These are phyloP conservation scores for Premnoplex brunnescens DNA, from an alignment of 2,797 vertebrate species.

Conservation along the genomic window DNA sequence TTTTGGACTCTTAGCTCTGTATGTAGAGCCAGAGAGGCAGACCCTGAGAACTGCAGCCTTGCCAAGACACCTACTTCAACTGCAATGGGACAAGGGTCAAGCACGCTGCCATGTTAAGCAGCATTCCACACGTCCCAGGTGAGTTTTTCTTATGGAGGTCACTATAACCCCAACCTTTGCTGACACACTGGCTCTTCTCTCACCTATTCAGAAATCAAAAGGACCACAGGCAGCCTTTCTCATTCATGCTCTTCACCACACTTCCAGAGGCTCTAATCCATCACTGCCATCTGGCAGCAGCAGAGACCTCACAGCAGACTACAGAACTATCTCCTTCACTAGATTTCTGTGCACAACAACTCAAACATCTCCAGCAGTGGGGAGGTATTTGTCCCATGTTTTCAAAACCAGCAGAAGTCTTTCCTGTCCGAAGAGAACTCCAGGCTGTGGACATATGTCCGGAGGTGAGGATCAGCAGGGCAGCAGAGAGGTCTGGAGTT, in stretches of 20 bases:
- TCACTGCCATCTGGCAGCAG: not conserved
- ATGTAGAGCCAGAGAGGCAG: not conserved
- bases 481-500: not conserved
- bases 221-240: not conserved
- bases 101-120: accelerated
- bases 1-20: not conserved
- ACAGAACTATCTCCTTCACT: not conserved
- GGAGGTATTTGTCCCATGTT: not conserved
- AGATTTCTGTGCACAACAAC: not conserved
- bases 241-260: not conserved
- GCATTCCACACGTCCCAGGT: not conserved
- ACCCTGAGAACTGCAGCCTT: not conserved
- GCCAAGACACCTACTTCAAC: not conserved
- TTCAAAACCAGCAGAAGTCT: not conserved
- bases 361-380: not conserved
- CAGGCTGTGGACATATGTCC: accelerated
- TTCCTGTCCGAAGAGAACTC: not conserved
- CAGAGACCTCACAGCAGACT: not conserved
- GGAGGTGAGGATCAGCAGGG: not conserved
- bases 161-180: not conserved
- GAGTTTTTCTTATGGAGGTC: not conserved
- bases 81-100: not conserved
- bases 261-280: not conserved
- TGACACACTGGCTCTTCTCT: not conserved
- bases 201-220: not conserved